phyloP scores from a whole-genome alignment of 2,113 vertebrate species.

The Tachysurus fulvidraco region DNA sequence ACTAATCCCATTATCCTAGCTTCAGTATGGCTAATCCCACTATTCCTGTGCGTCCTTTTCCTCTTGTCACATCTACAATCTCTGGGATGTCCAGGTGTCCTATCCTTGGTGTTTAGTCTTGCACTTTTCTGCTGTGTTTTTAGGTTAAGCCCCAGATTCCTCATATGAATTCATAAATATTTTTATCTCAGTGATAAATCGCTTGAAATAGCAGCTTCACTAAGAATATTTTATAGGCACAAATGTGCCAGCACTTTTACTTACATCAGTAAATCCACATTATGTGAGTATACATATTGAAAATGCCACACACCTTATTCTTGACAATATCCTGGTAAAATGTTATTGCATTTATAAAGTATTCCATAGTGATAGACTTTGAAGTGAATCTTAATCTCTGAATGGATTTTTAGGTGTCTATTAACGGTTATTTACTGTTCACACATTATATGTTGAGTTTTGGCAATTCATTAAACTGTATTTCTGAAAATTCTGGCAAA shows the following conservation, averaged over 20 bases:
- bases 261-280: background rate
- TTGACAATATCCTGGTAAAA: background rate
- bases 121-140: background rate
- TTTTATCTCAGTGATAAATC: background rate
- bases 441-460: no score
- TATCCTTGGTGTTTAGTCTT: background rate
- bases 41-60: conserved; percentile 42
- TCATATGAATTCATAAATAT: background rate
- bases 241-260: background rate
- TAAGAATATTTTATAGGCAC: background rate
- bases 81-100: conserved; percentile 52
- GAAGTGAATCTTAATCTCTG: background rate
- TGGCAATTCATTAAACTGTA: background rate
- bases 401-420: background rate
- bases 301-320: background rate
- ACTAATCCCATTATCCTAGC: conserved; percentile 71
- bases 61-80: conserved; percentile 42
- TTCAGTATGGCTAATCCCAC: conserved; percentile 65
- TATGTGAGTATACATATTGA: background rate
- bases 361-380: background rate
- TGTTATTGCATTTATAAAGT: no score
- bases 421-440: background rate
- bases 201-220: background rate
- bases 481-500: background rate
- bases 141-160: background rate